Percentiles rank a stretch among this genome's conserved stretches.
Evolutionary conservation across 2,113 vertebrate genomes (phyloP).

Genomic region (Ophiodon elongatus): DNA sequence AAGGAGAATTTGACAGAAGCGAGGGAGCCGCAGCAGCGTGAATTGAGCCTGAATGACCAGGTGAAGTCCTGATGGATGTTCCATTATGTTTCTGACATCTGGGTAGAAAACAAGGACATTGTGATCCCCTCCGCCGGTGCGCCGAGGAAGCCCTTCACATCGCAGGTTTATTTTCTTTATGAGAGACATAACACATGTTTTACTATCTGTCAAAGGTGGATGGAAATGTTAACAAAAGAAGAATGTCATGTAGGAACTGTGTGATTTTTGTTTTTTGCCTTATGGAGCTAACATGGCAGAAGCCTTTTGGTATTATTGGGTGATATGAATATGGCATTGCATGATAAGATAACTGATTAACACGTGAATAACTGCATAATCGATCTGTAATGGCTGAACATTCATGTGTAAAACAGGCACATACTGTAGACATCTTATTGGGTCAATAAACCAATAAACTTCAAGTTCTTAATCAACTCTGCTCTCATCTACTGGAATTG

Average conservation of each 20-base stretch:
- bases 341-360: background rate
- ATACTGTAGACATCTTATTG: background rate
- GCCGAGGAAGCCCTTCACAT: background rate
- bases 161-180: background rate
- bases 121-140: background rate
- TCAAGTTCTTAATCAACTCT: constrained; percentile 3
- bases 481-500: background rate
- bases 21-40: background rate
- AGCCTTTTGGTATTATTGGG: background rate
- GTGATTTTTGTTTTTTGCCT: background rate
- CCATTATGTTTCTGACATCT: constrained; percentile 27
- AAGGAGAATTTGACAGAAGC: constrained; percentile 7
- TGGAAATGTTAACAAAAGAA: background rate
- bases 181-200: constrained; percentile 9
- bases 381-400: background rate
- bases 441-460: background rate
- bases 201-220: constrained; percentile 16
- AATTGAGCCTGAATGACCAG: constrained; percentile 26
- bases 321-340: background rate
- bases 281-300: background rate
- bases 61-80: constrained; percentile 36
- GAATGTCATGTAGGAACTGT: background rate
- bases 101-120: constrained; percentile 15
- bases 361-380: background rate
- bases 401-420: background rate